Evolutionary conservation across 2,113 vertebrate genomes (phyloP).

Genomic region (Apus apus): DNA sequence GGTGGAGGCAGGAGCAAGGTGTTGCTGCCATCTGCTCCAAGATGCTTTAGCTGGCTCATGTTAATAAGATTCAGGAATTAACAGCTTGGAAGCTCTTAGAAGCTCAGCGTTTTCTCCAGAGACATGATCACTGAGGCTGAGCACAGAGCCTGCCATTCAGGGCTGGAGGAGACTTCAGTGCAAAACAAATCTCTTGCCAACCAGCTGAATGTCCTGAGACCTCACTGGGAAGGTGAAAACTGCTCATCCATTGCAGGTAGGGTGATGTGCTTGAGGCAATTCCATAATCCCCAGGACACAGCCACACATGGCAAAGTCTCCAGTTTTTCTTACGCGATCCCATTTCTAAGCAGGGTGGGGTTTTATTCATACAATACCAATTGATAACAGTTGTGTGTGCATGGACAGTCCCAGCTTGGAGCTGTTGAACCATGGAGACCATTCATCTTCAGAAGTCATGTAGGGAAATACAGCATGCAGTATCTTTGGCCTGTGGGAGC

Average conservation of each 20-base stretch:
- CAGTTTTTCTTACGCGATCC: not conserved
- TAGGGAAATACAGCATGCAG: not conserved
- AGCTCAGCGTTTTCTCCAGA: not conserved
- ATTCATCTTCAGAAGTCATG: not conserved
- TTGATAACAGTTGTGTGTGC: not conserved
- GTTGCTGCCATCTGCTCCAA: not conserved
- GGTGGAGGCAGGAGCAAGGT: not conserved
- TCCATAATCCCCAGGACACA: not conserved
- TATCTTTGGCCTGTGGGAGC: not conserved
- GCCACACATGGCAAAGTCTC: not conserved
- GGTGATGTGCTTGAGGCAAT: not conserved
- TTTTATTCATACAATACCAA: not conserved
- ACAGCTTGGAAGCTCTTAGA: slow-evolving; percentile 27
- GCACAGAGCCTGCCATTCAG: slow-evolving; percentile 18
- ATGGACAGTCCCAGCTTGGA: not conserved
- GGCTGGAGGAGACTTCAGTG: not conserved
- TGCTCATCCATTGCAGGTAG: fast-evolving
- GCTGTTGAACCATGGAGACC: fast-evolving
- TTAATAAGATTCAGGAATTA: slow-evolving; percentile 53
- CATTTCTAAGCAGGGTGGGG: not conserved
- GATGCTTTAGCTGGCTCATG: not conserved
- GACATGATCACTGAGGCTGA: not conserved
- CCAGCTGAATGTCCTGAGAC: not conserved
- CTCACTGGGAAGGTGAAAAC: not conserved
- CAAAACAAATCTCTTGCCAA: not conserved